Evolutionary conservation across 1,140 invertebrate species (phyloP), one percentile per base, ranked within the genome.

Genomic region (Heliconius congener): DNA sequence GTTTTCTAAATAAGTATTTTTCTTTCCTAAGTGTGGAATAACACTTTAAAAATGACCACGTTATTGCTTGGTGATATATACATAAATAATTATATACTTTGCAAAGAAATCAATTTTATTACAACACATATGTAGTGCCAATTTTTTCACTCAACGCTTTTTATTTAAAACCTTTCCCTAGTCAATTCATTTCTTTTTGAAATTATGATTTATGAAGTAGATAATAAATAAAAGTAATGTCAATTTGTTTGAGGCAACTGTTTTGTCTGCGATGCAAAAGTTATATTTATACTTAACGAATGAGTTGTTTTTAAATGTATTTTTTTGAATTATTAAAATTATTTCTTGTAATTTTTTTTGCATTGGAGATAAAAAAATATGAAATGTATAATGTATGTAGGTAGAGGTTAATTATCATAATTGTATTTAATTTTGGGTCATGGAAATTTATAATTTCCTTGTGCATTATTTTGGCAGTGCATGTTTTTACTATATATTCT

Each of bases 191-290:
- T 70, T 70, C 70, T 46, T n/a, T 50, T 50, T 19, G 23, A 71
- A 76, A 66, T 27, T 30, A 66, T 23, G 55, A 66, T 76, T 70
- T 57, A 19, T 46, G 23, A 70, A 27, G 11, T 76, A 76, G 74
- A 42, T 76, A 66, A 30, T 57, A 30, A 70, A 66, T 66, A 66
- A 66, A 42, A 27, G 30, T 74, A 57, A 70, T 50, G 60, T 76
- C 74, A 76, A 76, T 76, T 76, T 71, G 42, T 55, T 74, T 75
- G 18, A 57, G 52, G 60, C n/a, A 30, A 27, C 60, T 66, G 8
- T 60, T 66, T 66, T 23, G 55, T 60, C 55, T 60, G 55, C 55
- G 11, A 30, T 66, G 60, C 60, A 66, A 66, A 66, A 30, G 11
- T 66, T 66, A 27, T 66, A n/a, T 30, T 66, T 66, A 27, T 66